Evolutionary conservation across 2,797 vertebrate species (phyloP).

Genomic region (Danio aesculapii): DNA sequence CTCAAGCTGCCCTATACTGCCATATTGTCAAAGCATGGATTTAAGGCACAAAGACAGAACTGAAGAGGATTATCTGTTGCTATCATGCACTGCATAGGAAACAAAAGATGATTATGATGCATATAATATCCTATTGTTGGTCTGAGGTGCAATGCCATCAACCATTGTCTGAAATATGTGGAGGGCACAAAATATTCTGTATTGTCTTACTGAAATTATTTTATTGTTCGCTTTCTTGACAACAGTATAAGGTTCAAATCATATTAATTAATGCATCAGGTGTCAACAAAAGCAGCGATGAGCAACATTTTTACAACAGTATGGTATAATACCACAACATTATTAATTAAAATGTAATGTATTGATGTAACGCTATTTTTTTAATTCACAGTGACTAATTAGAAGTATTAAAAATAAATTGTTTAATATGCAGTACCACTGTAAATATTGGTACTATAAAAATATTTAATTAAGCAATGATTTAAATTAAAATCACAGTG

Average conservation of each 20-base stretch:
- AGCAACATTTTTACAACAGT: background rate
- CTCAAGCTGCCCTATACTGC: slow-evolving; percentile 34
- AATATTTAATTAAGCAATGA: too few relatives aligned
- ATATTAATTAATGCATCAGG: background rate
- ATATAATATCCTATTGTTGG: background rate
- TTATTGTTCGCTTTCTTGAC: background rate
- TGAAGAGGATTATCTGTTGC: slow-evolving; percentile 12
- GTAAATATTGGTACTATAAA: background rate
- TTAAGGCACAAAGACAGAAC: background rate
- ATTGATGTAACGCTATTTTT: background rate
- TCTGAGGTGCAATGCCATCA: background rate
- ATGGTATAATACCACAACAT: too few relatives aligned
- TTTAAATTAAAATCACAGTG: background rate
- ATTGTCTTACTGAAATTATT: background rate
- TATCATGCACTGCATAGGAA: background rate
- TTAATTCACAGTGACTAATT: background rate
- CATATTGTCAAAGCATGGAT: slow-evolving; percentile 1
- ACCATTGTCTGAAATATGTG: background rate
- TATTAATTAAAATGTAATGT: background rate
- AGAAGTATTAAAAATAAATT: background rate
- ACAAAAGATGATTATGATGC: background rate
- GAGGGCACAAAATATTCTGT: background rate
- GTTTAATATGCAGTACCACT: background rate
- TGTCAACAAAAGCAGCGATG: background rate
- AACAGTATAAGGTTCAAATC: too few relatives aligned